Conservation (phyloP, 64 coral and sea anemone genomes). For the Stichodactyla mertensii region DNA sequence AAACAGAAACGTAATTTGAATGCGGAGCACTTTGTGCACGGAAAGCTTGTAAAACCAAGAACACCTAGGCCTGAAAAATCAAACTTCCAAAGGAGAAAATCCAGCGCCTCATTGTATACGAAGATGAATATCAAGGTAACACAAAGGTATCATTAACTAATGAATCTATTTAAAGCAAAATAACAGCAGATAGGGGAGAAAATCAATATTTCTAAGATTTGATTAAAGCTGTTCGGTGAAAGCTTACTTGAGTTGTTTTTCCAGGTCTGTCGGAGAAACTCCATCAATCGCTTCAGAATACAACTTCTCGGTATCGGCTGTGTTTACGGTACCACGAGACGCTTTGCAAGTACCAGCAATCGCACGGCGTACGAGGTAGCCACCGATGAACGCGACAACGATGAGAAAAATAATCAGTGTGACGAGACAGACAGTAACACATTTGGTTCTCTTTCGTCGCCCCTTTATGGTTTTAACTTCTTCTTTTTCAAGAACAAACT, state of each 20-base stretch:
- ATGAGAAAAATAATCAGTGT: neutral
- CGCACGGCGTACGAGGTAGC: slow-evolving; percentile 16
- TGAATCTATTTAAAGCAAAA: neutral
- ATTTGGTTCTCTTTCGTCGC: neutral
- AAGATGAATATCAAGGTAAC: neutral
- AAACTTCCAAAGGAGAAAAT: too few relatives aligned
- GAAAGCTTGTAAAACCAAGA: too few relatives aligned
- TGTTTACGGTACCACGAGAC: neutral
- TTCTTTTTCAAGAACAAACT: slow-evolving; percentile 1
- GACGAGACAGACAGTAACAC: neutral
- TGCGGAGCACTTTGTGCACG: too few relatives aligned
- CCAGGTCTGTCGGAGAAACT: slow-evolving; percentile 38
- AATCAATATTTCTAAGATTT: neutral
- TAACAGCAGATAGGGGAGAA: neutral
- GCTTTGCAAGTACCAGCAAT: neutral
- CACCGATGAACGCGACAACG: neutral
- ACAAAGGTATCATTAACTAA: neutral
- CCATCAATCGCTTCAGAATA: slow-evolving; percentile 25
- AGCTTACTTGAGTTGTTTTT: slow-evolving; percentile 59
- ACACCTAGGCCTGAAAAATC: too few relatives aligned
- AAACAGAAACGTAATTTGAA: too few relatives aligned
- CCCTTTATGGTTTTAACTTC: neutral
- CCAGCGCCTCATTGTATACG: too few relatives aligned
- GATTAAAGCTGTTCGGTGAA: too few relatives aligned
- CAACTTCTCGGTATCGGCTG: neutral